Evolutionary conservation across 35 echinoderm and acorn worm species (phyloP).

Genomic region (Apostichopus japonicus): DNA sequence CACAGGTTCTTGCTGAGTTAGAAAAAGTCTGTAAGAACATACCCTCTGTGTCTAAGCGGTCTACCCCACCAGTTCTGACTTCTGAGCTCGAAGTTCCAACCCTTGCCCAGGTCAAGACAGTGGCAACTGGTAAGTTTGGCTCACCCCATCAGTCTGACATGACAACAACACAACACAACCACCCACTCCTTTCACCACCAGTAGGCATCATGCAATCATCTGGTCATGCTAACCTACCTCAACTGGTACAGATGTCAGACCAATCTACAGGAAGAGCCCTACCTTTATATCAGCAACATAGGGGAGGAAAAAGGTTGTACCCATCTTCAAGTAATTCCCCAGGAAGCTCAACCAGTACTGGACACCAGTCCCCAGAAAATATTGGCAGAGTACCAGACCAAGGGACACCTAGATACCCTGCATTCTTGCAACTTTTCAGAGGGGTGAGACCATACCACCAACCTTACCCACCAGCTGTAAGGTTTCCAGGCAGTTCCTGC

Average conservation of each 20-base stretch:
- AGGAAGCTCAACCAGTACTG: background rate
- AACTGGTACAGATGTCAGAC: background rate
- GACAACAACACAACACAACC: background rate
- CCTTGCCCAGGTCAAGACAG: background rate
- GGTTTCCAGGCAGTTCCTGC: background rate
- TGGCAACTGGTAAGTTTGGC: background rate
- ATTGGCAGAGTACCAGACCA: background rate
- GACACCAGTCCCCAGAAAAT: background rate
- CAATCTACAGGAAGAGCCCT: background rate
- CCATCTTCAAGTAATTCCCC: background rate
- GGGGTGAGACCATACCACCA: background rate
- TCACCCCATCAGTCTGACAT: background rate
- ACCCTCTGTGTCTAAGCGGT: background rate
- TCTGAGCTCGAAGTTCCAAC: background rate
- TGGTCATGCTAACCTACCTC: background rate
- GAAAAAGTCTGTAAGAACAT: background rate
- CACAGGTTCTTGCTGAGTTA: conserved; percentile 12
- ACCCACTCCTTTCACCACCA: background rate
- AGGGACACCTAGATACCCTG: background rate
- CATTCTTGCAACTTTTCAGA: background rate
- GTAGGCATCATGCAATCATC: background rate
- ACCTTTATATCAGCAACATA: background rate
- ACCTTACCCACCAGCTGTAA: background rate
- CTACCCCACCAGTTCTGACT: background rate
- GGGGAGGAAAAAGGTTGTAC: background rate